Percentiles rank a stretch among this genome's conserved stretches.
phyloP scores from a whole-genome alignment of 2,797 vertebrate species.

The Hydrolagus colliei region DNA sequence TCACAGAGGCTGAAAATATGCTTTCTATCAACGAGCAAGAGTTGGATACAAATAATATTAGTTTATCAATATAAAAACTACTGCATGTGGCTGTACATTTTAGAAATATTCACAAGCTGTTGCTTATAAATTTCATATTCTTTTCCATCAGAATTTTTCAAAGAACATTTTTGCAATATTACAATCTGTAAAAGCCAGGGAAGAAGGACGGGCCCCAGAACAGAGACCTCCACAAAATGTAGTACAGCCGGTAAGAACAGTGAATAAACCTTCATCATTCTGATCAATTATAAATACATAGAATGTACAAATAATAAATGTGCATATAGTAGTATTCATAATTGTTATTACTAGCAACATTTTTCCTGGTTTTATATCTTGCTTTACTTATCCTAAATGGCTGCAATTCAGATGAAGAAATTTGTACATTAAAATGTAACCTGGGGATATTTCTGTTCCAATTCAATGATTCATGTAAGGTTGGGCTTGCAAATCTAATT shows the following conservation, averaged over 20 bases:
- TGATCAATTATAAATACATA: too few species aligned
- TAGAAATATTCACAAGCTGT: too few species aligned
- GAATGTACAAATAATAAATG: too few species aligned
- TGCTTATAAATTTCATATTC: constrained; percentile 13
- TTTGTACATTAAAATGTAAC: too few species aligned
- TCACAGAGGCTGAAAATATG: neutral
- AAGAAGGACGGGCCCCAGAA: constrained; percentile 91
- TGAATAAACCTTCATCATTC: too few species aligned
- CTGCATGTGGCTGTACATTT: neutral
- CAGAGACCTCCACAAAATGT: constrained; percentile 85
- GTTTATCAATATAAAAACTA: neutral
- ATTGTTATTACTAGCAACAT: neutral
- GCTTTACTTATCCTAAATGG: neutral
- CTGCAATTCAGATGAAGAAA: neutral
- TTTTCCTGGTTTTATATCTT: neutral
- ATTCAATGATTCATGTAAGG: too few species aligned
- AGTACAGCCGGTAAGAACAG: constrained; percentile 72
- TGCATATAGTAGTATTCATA: too few species aligned
- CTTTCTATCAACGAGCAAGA: too few species aligned
- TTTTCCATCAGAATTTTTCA: constrained; percentile 78
- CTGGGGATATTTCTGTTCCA: too few species aligned
- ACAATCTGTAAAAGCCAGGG: constrained; percentile 95
- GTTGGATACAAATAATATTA: neutral
- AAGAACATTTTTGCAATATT: constrained; percentile 98
- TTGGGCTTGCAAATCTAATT: too few species aligned